Base-by-base conservation (phyloP, 2,888 invertebrate species). In the Chloroclysta siterata region DNA sequence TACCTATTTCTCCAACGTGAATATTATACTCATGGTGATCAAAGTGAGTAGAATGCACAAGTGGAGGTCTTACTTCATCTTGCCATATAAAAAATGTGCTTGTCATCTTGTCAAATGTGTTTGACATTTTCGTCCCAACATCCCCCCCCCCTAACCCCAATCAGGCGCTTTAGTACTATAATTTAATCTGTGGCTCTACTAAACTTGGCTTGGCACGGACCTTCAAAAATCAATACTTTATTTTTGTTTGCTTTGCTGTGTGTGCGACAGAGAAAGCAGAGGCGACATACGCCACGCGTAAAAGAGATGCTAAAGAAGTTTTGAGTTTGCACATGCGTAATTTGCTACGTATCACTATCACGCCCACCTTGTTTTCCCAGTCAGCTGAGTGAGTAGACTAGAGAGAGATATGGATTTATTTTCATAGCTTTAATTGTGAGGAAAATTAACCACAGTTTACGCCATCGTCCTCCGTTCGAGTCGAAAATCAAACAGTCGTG, bases 321-420 rank as follows among this genome's bases (percentile, higher is more conserved):
- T 2, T 1, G 3, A 22, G 22, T 22, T 58, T 13, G 51, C 51
- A 36, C 51, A 44, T 44, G 22, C 22, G 58, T 28, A 52, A 47
- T 28, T n/a, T 46, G n/a, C 7, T 33, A 33, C 33, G 33, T 33
- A 33, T 8, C 33, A 33, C 7, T 22, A 22, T 22, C 22, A 22
- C 42, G 17, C 59, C 52, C 46, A 46, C 59, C 59, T 59, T 53
- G 58, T 58, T 58, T 58, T 58, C 51, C 46, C 46, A 53, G 59
- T 59, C 59, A 59, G 53, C 53, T 53, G 53, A 59, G 53, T 53
- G 53, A 60, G 53, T 22, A 39, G 28, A 50, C 22, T 39, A 8
- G 7, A 11, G 5, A 50, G 22, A 46, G 48, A 50, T 29, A 42
- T 58, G 44, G 29, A 44, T 44, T 53, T 59, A 47, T 53, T 47